Evolutionary conservation across 1,140 invertebrate genomes (phyloP), one percentile per base, ranked within the genome.

Genomic region (Drosophila ironensis): DNA sequence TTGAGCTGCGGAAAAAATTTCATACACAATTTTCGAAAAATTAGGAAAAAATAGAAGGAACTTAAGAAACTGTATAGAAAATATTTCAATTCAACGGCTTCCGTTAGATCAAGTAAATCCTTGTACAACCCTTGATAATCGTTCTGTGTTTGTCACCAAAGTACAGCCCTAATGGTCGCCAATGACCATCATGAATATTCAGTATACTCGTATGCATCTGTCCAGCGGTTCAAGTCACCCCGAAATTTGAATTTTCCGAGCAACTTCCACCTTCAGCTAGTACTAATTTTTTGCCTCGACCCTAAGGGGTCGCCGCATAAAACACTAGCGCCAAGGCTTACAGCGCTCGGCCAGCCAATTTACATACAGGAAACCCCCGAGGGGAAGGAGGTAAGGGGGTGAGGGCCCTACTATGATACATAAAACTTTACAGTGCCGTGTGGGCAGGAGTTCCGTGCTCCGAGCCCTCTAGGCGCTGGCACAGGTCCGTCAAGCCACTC

Each of bases 401-500:
- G 28, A 46, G 40, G 54, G 64, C 41, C 59, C 41, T 60, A 60
- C 52, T 67, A 12, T 74, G 63, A 73, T 74, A 54, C 72, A 51
- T 46, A 86, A 86, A 86, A 84, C 66, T 86, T 84, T 84, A 73
- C 48, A 77, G 68, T 70, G 48, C 50, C 61, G 47, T 40, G 54
- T 61, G 67, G 54, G 67, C 45, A 33, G 42, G 57, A 28, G 60
- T 48, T 63, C 37, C 52, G 51, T 60, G 56, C 56, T 30, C 9
- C 45, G 12, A 44, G 35, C 14, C 30, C 37, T 28, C 37, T 40
- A 30, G 17, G 12, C 24, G 16, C 11, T 42, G 33, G 68, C 69
- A 48, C 67, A 51, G 67, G 66, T 72, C 72, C 68, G 61, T 70
- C 78, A 82, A 78, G 80, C 86, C 80, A 88, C 80, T 88, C 86